Evolutionary conservation across 2,113 vertebrate species (phyloP), one percentile per base, ranked within the genome.

Genomic region (Pholis gunnellus): DNA sequence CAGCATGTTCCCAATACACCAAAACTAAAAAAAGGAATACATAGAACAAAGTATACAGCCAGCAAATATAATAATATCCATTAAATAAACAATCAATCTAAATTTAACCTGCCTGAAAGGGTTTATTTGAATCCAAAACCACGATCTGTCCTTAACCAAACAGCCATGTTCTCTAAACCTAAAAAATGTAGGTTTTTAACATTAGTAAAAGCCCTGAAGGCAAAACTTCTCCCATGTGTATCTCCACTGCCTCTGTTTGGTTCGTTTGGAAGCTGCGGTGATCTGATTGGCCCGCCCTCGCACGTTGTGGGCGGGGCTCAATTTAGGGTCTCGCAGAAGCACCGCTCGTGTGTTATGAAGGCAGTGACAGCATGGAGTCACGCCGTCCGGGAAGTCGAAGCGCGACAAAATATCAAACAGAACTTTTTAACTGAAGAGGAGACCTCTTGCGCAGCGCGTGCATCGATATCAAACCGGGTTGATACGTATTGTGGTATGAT

Each of bases 281-380:
- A 68, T 82, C 59, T 78, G 80, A 92, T 92, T 93, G 91, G 90
- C 69, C 65, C 38, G 4, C 9, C 11, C 25, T 0, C 11, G 20
- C 71, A 75, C 11, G 22, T 13, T 78, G 88, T 91, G 85, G 91
- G 93, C 79, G 88, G 65, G 88, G 65, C 36, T 70, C 72, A 10
- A 18, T 20, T 56, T 6, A 2, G 44, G 67, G 65, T 40, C 66
- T 46, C 44, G 70, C 67, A 6, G 59, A 22, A 22, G 3, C 52
- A 22, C 2, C n/a, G 38, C 64, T 44, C 14, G 5, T 1, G 65
- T 18, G 8, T 44, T 40, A 18, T 60, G 87, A 69, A 52, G 13
- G 14, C 52, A 22, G 60, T 13, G 79, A 54, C 89, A 60, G 64
- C 79, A 61, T 84, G 89, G 84, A 15, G 27, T 36, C 40, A 2